phyloP scores from a whole-genome alignment of 2,113 vertebrate species.

The zebrafish (Danio rerio) region DNA sequence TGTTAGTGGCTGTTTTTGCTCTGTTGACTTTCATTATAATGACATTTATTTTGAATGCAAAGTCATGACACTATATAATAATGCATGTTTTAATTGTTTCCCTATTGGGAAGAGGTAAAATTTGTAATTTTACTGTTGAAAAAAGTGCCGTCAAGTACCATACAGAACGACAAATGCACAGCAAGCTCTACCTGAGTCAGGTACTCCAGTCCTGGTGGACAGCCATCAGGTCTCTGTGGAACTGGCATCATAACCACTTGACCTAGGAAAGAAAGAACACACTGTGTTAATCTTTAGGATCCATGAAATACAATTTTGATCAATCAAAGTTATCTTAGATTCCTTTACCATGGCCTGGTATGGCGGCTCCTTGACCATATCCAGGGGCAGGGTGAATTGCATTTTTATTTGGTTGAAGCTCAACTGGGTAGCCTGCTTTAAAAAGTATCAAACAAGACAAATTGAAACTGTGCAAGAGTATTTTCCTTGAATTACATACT shows the following conservation, averaged over 20 bases:
- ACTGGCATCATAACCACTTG: slow-evolving; percentile 50
- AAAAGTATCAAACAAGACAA: not conserved
- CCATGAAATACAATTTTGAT: not conserved
- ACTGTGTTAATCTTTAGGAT: not conserved
- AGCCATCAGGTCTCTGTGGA: slow-evolving; percentile 52
- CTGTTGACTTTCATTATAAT: too few relatives aligned
- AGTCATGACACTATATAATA: too few relatives aligned
- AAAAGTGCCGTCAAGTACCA: too few relatives aligned
- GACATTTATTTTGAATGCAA: too few relatives aligned
- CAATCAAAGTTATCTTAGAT: not conserved
- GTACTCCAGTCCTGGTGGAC: slow-evolving; percentile 68
- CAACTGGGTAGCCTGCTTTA: slow-evolving; percentile 23
- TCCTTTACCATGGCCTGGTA: slow-evolving; percentile 38
- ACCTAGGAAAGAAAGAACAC: slow-evolving; percentile 1
- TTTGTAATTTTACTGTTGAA: too few relatives aligned
- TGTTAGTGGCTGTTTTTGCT: too few relatives aligned
- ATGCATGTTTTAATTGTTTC: too few relatives aligned
- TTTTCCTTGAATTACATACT: not conserved
- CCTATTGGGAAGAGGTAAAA: too few relatives aligned
- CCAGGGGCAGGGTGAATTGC: not conserved
- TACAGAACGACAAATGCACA: not conserved
- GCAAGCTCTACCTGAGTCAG: slow-evolving; percentile 56
- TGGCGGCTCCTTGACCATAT: slow-evolving; percentile 25
- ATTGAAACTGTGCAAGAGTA: not conserved
- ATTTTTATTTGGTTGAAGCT: slow-evolving; percentile 42